Evolutionary conservation across 1,140 invertebrate species (phyloP), one percentile per base, ranked within the genome.

Genomic region (Eriosoma lanigerum): DNA sequence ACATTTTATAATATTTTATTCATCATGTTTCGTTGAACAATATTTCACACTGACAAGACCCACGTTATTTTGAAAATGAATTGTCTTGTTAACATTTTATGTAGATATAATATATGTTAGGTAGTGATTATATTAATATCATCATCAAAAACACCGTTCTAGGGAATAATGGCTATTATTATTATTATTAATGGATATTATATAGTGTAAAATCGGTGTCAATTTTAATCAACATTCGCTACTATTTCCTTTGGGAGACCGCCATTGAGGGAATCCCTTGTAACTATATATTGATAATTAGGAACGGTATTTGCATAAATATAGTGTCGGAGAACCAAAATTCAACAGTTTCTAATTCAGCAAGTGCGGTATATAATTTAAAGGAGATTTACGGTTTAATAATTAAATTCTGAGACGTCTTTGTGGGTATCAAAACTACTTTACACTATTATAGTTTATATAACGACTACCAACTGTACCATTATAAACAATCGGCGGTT

Each of bases 331-430:
- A 8, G 17, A 56, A 19, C 64, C 64, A 8, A 68, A 46, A 46
- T 68, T 44, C n/a, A 46, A 17, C n/a, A 10, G 64, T n/a, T 24
- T 68, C n/a, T 68, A 68, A 68, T 68, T 46, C 44, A 24, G 13
- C n/a, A 68, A n/a, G 8, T 15, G 21, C 0, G 38, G 44, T 68
- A 17, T 46, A 32, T 46, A 68, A 66, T 66, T 66, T n/a, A 66
- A 66, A 68, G 19, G 64, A 19, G 6, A n/a, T 56, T 15, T n/a
- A 46, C 15, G 58, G 15, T 32, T 46, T 68, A 68, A 68, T 68
- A 68, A 68, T 62, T n/a, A 60, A 29, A 10, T 15, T 38, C 21
- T 12, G 64, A 46, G 46, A 68, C 13, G 38, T 46, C 64, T 68
- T 68, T 24, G 64, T 46, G 17, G 64, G 21, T n/a, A 26, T 24